Evolutionary conservation across 2,113 vertebrate species (phyloP), one percentile per base, ranked within the genome.

Genomic region (Lathamus discolor): DNA sequence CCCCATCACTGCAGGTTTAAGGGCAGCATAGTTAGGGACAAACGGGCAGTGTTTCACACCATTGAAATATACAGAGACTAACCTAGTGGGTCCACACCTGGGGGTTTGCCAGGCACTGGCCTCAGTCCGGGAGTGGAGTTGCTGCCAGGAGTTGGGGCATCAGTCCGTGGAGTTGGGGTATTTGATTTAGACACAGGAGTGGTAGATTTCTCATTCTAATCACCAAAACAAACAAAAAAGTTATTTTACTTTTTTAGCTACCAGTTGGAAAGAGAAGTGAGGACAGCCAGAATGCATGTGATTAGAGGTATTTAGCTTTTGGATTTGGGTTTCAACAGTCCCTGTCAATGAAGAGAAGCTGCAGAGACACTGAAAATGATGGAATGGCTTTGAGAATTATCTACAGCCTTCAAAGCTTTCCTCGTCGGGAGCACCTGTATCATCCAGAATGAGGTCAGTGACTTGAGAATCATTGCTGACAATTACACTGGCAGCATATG

Each of bases 161-260:
- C 98, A 12, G 97, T 98, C 93, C 98, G 97, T 88, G 98, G 98
- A 97, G 98, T 98, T 74, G 98, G 98, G 61, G 98, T 99, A 95
- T 96, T 99, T 73, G 98, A 99, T 94, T 98, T 98, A 66, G 98
- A 98, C 92, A 99, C 98, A 43, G 98, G 98, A 96, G 98, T 99
- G 63, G 98, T 98, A 89, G 98, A 98, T 95, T 99, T 99, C 97
- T 99, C 98, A 96, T 99, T 99, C 98, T 99, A 94, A 90, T n/a
- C 85, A 89, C 74, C 46, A 91, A 62, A 74, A 59, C 70, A 86
- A 70, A 52, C 12, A 46, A 63, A 93, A 88, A 43, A 70, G 37
- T 77, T 39, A 73, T 75, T 41, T 86, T 51, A 68, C 4, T n/a
- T 70, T 72, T 79, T 48, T 20, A 88, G 33, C 5, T 46, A 70